Percentiles rank a stretch among this genome's conserved stretches.
These are phyloP conservation scores for Cosmia pyralina DNA, from an alignment of 2,888 invertebrate species.

Conservation along the genomic window DNA sequence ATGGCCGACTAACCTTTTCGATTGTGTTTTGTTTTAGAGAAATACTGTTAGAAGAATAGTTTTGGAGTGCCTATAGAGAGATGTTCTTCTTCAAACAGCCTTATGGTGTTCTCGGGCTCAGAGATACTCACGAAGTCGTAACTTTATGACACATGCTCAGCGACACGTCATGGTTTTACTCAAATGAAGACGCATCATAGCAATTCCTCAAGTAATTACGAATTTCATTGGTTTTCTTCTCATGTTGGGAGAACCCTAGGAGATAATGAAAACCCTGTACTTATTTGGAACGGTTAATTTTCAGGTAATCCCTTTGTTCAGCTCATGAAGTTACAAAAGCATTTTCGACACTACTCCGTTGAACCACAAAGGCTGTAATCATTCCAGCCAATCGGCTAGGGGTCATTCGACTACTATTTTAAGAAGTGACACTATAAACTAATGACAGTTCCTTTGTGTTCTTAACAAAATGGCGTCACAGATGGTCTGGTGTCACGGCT, in stretches of 20 bases:
- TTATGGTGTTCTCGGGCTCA: background rate
- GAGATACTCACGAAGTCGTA: too few species aligned
- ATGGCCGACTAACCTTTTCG: constrained; percentile 72
- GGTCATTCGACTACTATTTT: constrained; percentile 63
- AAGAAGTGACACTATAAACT: constrained; percentile 59
- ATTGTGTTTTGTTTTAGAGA: constrained; percentile 55
- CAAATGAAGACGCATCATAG: background rate
- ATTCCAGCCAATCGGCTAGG: constrained; percentile 19
- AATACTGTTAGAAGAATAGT: constrained; percentile 51
- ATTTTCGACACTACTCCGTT: background rate
- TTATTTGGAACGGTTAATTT: background rate
- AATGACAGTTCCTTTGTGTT: constrained; percentile 62
- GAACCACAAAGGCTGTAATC: constrained; percentile 31
- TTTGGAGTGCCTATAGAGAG: background rate
- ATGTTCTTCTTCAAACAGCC: background rate
- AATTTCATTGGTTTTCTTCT: background rate
- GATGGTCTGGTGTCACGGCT: constrained; percentile 58
- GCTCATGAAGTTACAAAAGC: background rate
- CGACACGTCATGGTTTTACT: background rate
- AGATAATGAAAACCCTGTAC: background rate
- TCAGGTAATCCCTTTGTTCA: background rate
- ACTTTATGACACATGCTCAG: background rate
- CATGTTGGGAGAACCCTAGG: background rate
- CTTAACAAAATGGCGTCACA: constrained; percentile 55
- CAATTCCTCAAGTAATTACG: background rate